Base-by-base conservation (phyloP, 1,140 invertebrate species). In the Drosophila nikananu region DNA sequence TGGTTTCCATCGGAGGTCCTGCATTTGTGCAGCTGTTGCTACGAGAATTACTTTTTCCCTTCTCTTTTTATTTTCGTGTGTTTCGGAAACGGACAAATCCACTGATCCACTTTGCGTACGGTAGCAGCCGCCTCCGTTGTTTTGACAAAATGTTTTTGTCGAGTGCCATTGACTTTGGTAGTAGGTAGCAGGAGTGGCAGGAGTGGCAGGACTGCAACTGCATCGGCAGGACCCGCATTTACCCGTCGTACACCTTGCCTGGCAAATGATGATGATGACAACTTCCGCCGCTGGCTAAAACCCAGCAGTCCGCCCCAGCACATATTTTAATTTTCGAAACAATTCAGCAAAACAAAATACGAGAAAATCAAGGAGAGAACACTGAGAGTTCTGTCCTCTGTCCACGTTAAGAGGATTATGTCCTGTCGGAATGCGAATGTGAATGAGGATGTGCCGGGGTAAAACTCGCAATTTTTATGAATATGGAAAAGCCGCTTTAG, bases 71-170 rank as follows among this genome's bases (percentile, higher is more conserved):
- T 37, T 61, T 48, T 23, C 54, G 44, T 12, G 21, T 32, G 44
- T 32, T 64, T 37, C 42, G 58, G 4, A 52, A 52, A 74, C 52
- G 65, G 49, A 81, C 86, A 89, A 87, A 87, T 87, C 86, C 77
- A 84, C 73, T 87, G 83, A 87, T 87, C 83, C 83, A 89, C 83
- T 89, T 87, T 87, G 84, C 84, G 86, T 84, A 87, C 81, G 84
- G 84, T 78, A 81, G 83, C 84, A 78, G 77, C 77, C 77, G 84
- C 84, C 84, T 84, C 77, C 79, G 70, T 73, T 87, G 86, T 87
- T 87, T 90, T 87, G 81, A 81, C 84, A 89, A 87, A 87, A 87
- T 90, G 84, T 87, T 87, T 87, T 90, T 90, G 86, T 78, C 73
- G 86, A 87, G 84, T 87, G 84, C 84, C 84, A 90, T 90, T 87